These are phyloP conservation scores for Pristionchus entomophagus DNA, from an alignment of 2,888 invertebrate species.

Conservation along the genomic window DNA sequence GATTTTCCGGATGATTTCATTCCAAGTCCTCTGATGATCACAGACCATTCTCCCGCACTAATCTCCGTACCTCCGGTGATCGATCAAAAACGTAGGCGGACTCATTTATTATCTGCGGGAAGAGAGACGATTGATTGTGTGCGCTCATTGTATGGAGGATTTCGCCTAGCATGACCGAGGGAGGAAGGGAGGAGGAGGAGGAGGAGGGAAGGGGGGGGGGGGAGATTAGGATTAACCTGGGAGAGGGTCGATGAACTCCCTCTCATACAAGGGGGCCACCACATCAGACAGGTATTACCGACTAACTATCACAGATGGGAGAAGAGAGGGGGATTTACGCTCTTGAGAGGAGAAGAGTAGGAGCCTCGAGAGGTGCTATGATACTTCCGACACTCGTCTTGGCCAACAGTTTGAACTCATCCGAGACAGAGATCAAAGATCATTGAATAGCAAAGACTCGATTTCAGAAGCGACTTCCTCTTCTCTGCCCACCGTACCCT, in stretches of 20 bases:
- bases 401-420: too few relatives aligned
- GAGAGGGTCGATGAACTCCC: background rate
- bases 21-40: background rate
- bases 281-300: slow-evolving; percentile 10
- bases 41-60: background rate
- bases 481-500: background rate
- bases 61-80: background rate
- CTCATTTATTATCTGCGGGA: background rate
- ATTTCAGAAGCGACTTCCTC: background rate
- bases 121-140: background rate
- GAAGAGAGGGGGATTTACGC: background rate
- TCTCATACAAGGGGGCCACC: background rate
- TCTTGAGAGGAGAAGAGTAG: background rate
- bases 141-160: background rate
- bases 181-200: background rate
- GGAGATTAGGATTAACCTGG: slow-evolving; percentile 21
- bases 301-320: background rate
- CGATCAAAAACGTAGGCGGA: slow-evolving; percentile 1
- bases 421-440: too few relatives aligned
- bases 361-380: background rate
- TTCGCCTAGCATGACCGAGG: background rate
- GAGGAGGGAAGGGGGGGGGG: background rate
- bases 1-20: background rate
- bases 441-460: too few relatives aligned
- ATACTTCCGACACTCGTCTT: background rate